Percentiles rank a stretch among this genome's conserved stretches.
phyloP scores from a whole-genome alignment of 2,113 vertebrate species.

The Colinus virginianus region DNA sequence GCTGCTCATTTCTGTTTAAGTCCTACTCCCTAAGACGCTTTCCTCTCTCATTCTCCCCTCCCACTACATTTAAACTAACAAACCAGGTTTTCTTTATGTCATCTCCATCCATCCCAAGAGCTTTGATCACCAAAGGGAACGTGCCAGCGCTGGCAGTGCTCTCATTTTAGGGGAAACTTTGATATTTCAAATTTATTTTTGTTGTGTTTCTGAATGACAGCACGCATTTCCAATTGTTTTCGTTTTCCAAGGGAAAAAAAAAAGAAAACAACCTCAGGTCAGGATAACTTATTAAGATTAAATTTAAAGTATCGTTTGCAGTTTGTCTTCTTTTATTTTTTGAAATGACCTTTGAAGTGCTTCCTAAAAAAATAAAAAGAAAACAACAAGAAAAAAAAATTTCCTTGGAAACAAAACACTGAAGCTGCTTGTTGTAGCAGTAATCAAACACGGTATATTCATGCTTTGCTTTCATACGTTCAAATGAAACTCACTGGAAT shows the following conservation, averaged over 20 bases:
- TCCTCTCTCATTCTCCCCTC: conserved; percentile 45
- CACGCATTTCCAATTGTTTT: not conserved
- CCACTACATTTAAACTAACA: conserved; percentile 65
- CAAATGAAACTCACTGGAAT: not conserved
- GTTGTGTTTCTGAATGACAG: not conserved
- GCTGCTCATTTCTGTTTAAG: not conserved
- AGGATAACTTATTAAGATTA: not conserved
- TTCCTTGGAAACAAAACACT: not conserved
- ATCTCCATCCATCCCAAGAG: conserved; percentile 17
- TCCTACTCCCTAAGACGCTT: conserved; percentile 12
- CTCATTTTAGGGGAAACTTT: conserved; percentile 26
- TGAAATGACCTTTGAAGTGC: not conserved
- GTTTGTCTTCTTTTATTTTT: not conserved
- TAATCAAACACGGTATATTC: not conserved
- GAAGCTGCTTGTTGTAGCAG: not conserved
- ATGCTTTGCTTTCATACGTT: not conserved
- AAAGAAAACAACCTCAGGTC: not conserved
- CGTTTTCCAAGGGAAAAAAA: not conserved
- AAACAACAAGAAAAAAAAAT: not conserved
- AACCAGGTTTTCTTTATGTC: conserved; percentile 58
- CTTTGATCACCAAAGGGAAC: conserved; percentile 62
- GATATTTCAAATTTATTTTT: conserved; percentile 47
- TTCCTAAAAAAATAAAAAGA: not conserved
- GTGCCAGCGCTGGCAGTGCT: conserved; percentile 16
- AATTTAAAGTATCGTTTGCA: not conserved